phyloP scores from a whole-genome alignment of 2,797 vertebrate genomes.

The Clarias platycephalus region DNA sequence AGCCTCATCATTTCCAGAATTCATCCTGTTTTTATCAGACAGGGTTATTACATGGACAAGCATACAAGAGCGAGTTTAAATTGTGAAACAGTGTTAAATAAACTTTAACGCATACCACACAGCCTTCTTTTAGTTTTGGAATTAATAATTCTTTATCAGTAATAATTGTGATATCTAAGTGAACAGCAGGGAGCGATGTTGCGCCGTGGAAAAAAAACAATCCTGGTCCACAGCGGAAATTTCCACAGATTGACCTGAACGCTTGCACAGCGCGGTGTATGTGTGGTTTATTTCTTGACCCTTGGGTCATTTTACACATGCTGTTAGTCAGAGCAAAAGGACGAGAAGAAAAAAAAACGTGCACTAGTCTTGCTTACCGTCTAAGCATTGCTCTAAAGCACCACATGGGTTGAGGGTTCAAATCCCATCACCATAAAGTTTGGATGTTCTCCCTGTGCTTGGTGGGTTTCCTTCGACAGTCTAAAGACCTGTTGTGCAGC shows the following conservation, averaged over 20 bases:
- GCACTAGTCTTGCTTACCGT: background rate
- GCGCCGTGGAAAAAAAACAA: conserved; percentile 41
- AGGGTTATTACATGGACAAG: too few relatives aligned
- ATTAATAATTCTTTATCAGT: too few relatives aligned
- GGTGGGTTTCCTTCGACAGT: too few relatives aligned
- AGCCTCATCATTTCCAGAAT: conserved; percentile 27
- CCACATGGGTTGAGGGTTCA: too few relatives aligned
- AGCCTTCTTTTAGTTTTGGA: too few relatives aligned
- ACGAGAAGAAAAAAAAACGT: background rate
- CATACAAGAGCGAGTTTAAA: background rate
- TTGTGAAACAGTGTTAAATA: too few relatives aligned
- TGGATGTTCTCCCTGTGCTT: too few relatives aligned
- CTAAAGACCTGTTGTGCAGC: too few relatives aligned
- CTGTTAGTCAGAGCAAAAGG: conserved; percentile 31
- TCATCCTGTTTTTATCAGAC: background rate
- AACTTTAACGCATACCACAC: too few relatives aligned
- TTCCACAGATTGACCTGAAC: conserved; percentile 68
- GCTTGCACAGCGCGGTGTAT: conserved; percentile 57
- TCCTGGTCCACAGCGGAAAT: conserved; percentile 61
- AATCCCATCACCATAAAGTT: too few relatives aligned
- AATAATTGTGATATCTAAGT: too few relatives aligned
- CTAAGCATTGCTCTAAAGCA: background rate
- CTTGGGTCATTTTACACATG: conserved; percentile 28
- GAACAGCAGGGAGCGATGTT: conserved; percentile 61
- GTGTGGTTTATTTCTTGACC: conserved; percentile 14